Base-by-base conservation (phyloP, 2,888 invertebrate species). In the Eupeodes latifasciatus region DNA sequence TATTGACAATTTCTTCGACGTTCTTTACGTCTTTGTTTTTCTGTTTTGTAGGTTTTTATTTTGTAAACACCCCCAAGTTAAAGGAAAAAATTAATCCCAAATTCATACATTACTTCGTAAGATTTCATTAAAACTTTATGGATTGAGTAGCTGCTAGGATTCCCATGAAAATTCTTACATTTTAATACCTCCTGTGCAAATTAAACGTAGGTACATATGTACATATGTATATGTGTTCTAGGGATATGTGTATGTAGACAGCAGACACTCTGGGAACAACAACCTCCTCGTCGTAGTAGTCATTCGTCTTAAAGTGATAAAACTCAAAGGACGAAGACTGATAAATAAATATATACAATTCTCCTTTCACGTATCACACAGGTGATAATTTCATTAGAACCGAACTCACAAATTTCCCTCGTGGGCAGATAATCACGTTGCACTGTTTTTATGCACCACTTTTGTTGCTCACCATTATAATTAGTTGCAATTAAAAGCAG, bases 341-440 rank as follows among this genome's bases (percentile, higher is more conserved):
- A 62, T 47, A 44, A 69, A 19, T 61, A 27, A 44, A 72, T 40
- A 9, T 40, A 40, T 9, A 59, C 10, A 16, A 59, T n/a, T 69
- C 61, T 85, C 72, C 72, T 81, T 85, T 49, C 69, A 61, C 75
- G 53, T 81, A 88, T 85, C 77, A 74, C 77, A 75, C 78, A 88
- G 88, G 88, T 88, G 88, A 88, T 88, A 88, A 88, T 88, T 88
- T 75, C 85, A 88, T 88, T 88, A 88, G 88, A 88, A 62, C 81
- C 80, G 77, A 19, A 69, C 84, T 81, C 74, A 75, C 55, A 85
- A 88, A 88, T 81, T 81, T 74, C 81, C 62, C 47, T 61, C 72
- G 49, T 57, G 27, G 59, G 55, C 44, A 71, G 51, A 64, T 53
- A 74, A 67, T 67, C 69, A 83, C 71, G 77, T 78, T 88, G 76